Conservation (phyloP, 53 echinoderm and acorn worm genomes). For the Paelopatides confundens region DNA sequence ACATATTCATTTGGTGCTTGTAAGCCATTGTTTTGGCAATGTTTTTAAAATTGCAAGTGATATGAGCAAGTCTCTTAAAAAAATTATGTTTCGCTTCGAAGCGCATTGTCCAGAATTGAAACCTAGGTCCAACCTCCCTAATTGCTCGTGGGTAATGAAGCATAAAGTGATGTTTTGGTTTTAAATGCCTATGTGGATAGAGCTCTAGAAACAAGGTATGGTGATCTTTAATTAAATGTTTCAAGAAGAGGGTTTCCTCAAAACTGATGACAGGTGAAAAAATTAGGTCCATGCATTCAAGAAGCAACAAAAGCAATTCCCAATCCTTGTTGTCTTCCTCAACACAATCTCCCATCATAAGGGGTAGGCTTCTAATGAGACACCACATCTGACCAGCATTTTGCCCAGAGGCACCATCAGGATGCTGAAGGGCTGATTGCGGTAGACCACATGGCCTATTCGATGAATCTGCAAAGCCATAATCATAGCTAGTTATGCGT, state of each 20-base stretch:
- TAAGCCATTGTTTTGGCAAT: constrained; percentile 38
- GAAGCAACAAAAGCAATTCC: constrained; percentile 46
- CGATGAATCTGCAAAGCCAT: constrained; percentile 44
- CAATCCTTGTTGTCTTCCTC: constrained; percentile 38
- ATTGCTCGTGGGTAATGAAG: constrained; percentile 63
- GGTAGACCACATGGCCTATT: constrained; percentile 54
- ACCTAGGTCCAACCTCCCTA: constrained; percentile 52
- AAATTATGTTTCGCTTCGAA: constrained; percentile 74
- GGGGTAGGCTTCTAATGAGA: constrained; percentile 29
- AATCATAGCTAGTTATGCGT: constrained; percentile 53
- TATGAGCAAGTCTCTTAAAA: constrained; percentile 55
- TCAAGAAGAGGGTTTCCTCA: constrained; percentile 24
- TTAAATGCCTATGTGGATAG: constrained; percentile 11
- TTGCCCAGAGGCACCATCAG: constrained; percentile 55
- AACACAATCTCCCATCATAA: constrained; percentile 55
- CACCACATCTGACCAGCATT: constrained; percentile 64
- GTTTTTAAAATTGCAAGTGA: constrained; percentile 54
- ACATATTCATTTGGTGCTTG: constrained; percentile 51
- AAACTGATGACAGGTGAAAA: constrained; percentile 20
- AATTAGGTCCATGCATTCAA: constrained; percentile 50
- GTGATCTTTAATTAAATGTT: constrained; percentile 61
- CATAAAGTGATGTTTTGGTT: constrained; percentile 70
- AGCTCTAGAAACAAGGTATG: constrained; percentile 48
- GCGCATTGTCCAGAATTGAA: constrained; percentile 61
- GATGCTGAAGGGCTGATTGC: constrained; percentile 10